Percentiles rank a stretch among this genome's conserved stretches.
Conservation (phyloP, 2,113 vertebrate species). For the Cheirogaleus medius region DNA sequence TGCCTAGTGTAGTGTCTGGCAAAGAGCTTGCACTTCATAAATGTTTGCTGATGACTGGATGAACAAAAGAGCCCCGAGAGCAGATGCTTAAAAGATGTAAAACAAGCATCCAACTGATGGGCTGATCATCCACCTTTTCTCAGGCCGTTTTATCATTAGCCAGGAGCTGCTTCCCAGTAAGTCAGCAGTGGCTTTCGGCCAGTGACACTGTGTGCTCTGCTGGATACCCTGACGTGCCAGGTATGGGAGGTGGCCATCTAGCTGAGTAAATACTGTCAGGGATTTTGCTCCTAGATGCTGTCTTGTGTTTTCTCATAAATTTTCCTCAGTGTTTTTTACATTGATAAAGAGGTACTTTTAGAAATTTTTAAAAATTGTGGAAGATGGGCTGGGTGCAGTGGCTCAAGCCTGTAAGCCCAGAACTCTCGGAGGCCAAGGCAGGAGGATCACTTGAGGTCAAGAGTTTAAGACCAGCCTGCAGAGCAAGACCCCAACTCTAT, state of each 20-base stretch:
- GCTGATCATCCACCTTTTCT: not conserved
- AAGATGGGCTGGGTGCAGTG: not conserved
- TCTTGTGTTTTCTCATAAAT: not conserved
- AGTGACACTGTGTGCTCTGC: not conserved
- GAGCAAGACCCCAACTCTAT: no score
- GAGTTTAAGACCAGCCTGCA: no score
- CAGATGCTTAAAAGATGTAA: slow-evolving; percentile 65
- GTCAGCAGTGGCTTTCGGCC: not conserved
- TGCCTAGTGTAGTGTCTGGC: not conserved
- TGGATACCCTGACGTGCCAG: not conserved
- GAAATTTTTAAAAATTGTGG: not conserved
- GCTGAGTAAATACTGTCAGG: not conserved
- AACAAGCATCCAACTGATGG: slow-evolving; percentile 16
- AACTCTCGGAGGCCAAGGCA: no score
- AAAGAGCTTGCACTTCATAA: slow-evolving; percentile 40
- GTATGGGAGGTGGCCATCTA: rapidly evolving
- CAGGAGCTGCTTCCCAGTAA: slow-evolving; percentile 25
- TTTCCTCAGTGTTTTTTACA: not conserved
- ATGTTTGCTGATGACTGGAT: slow-evolving; percentile 52
- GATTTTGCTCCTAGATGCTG: not conserved
- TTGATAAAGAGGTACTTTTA: not conserved
- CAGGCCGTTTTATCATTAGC: not conserved
- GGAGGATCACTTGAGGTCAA: no score
- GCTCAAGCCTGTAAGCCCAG: not conserved
- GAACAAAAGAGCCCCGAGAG: slow-evolving; percentile 1